Evolutionary conservation across 2,888 invertebrate genomes (phyloP).

Genomic region (Hemicrepidius hirtus): DNA sequence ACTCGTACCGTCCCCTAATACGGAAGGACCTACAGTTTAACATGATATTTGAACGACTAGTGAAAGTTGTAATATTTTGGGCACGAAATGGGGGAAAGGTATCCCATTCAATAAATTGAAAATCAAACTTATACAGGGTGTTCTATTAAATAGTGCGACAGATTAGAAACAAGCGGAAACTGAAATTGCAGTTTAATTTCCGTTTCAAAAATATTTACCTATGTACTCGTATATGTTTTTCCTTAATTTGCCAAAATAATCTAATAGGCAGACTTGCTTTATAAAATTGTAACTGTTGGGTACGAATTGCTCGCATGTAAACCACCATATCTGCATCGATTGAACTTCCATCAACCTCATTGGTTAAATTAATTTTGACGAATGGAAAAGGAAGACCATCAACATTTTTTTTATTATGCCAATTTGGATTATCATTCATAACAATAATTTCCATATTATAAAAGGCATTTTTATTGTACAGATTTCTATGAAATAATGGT

Average conservation of each 20-base stretch:
- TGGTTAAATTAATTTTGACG: constrained; percentile 9
- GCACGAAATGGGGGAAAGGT: too few relatives aligned
- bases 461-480: background rate
- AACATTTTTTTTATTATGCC: background rate
- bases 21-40: too few relatives aligned
- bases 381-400: constrained; percentile 5
- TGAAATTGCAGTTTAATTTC: too few relatives aligned
- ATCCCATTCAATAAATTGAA: too few relatives aligned
- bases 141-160: too few relatives aligned
- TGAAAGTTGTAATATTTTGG: too few relatives aligned
- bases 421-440: constrained; percentile 16
- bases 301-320: background rate
- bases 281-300: background rate
- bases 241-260: constrained; percentile 21
- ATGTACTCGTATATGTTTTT: constrained; percentile 22
- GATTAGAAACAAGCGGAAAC: too few relatives aligned
- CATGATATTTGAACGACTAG: too few relatives aligned
- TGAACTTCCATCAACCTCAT: background rate
- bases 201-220: constrained; percentile 24
- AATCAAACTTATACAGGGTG: too few relatives aligned
- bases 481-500: background rate
- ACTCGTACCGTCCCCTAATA: too few relatives aligned
- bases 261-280: constrained; percentile 9
- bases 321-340: background rate
- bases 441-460: constrained; percentile 18